Conservation (phyloP, 2,888 invertebrate genomes). For the Chrysolina americana region DNA sequence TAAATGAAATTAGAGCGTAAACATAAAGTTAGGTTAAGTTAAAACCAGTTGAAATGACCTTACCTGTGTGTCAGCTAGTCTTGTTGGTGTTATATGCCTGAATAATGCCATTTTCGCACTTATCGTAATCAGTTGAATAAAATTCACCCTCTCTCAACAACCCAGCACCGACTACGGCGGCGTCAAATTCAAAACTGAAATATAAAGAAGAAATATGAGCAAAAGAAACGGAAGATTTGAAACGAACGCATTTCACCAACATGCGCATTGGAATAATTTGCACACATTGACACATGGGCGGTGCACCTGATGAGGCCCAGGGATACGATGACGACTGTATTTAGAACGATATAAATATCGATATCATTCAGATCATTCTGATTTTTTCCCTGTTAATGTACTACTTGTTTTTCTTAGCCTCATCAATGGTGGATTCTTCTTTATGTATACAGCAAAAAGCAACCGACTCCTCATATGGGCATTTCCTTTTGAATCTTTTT, state of each 20-base stretch:
- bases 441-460: no score
- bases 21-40: conserved; percentile 5
- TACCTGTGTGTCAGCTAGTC: conserved; percentile 77
- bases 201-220: conserved; percentile 13
- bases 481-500: no score
- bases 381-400: no score
- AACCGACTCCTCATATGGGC: no score
- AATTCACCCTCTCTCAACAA: conserved; percentile 35
- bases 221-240: not conserved
- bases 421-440: no score
- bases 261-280: not conserved
- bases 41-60: no score
- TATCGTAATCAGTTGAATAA: conserved; percentile 28
- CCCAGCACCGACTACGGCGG: conserved; percentile 38
- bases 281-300: conserved; percentile 7
- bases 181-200: conserved; percentile 37
- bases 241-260: not conserved
- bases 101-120: conserved; percentile 76
- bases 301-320: not conserved
- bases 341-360: no score
- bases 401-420: no score
- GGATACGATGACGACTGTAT: not conserved
- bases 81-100: conserved; percentile 75
- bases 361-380: no score
- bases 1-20: not conserved